A percentile compares a stretch with the other conserved stretches of the same genome.
Conservation (phyloP, 2,888 invertebrate genomes). For the Lobophora halterata region DNA sequence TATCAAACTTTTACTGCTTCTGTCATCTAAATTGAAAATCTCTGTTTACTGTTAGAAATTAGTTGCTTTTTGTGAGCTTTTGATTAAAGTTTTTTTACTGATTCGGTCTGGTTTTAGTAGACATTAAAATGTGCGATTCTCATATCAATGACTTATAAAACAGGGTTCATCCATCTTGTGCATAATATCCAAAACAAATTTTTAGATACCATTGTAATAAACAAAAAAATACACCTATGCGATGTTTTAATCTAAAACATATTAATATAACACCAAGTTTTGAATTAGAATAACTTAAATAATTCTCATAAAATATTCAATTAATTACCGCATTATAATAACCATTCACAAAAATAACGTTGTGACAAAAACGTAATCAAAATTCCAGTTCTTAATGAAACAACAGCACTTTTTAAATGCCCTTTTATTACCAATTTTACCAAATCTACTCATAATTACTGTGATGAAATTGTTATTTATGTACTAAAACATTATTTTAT, state of each 20-base stretch:
- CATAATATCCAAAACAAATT: too few relatives aligned
- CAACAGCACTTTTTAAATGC: constrained; percentile 24
- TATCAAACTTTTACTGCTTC: constrained; percentile 59
- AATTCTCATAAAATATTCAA: constrained; percentile 19
- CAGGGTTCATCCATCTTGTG: too few relatives aligned
- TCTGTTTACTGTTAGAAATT: constrained; percentile 45
- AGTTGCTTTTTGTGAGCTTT: constrained; percentile 6
- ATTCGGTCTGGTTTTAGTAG: too few relatives aligned
- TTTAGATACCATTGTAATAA: too few relatives aligned
- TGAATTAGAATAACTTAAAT: constrained; percentile 9
- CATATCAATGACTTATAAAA: too few relatives aligned
- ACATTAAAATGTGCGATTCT: too few relatives aligned
- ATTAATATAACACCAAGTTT: constrained; percentile 2
- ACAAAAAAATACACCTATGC: too few relatives aligned
- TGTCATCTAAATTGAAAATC: constrained; percentile 72
- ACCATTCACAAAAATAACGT: constrained; percentile 20
- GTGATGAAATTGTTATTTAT: too few relatives aligned
- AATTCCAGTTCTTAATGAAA: constrained; percentile 26
- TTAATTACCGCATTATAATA: constrained; percentile 17
- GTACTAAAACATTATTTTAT: too few relatives aligned
- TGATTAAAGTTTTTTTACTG: too few relatives aligned
- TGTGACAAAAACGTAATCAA: constrained; percentile 29
- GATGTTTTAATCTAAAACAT: too few relatives aligned
- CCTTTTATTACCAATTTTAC: constrained; percentile 20
- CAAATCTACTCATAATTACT: too few relatives aligned